Base-by-base conservation (phyloP, 1,140 invertebrate genomes). In the Lordiphosa mommai region DNA sequence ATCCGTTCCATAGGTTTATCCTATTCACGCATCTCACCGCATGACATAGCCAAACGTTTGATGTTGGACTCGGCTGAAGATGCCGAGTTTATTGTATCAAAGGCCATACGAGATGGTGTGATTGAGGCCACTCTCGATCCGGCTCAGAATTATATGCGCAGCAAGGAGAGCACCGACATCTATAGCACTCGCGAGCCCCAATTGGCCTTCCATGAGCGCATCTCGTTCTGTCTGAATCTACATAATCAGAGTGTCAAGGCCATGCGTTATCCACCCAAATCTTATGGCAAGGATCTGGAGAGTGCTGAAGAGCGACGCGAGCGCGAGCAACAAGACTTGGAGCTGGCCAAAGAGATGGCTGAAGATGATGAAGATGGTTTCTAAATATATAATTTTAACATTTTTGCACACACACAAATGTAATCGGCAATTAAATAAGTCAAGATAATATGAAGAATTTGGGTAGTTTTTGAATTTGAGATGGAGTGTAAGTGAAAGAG, bases 201-300 rank as follows among this genome's bases (percentile, higher is more conserved):
- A 84, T 90, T 97, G 38, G 97, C 97, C 63, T 99, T 99, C 89
- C 98, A 99, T 91, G 96, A 99, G 86, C 93, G 99, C 66, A 99
- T 99, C 72, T 95, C 96, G 5, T 99, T 99, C 86, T 99, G 99
- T 87, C 90, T 99, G 16, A 97, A 99, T 86, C 92, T 99, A 51
- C 98, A 99, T 84, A 99, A 99, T 90, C 97, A 99, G 88, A 99
- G 94, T 90, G 96, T 98, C 0, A 97, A 99, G 90, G 98, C 99
- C 0, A 99, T 99, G 97, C 92, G 98, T 59, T 99, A 99, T 91
- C 98, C 99, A 23, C 98, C 98, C 1, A 99, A 99, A 88, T 97
- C 97, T 0, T 99, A 99, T 91, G 97, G 98, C 2, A 98, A 99
- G 88, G 98, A 99, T 89, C 90, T 99, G 33, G 98, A 99, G 88